Evolutionary conservation across 2,113 vertebrate species (phyloP).

Genomic region (Xiphophorus couchianus): DNA sequence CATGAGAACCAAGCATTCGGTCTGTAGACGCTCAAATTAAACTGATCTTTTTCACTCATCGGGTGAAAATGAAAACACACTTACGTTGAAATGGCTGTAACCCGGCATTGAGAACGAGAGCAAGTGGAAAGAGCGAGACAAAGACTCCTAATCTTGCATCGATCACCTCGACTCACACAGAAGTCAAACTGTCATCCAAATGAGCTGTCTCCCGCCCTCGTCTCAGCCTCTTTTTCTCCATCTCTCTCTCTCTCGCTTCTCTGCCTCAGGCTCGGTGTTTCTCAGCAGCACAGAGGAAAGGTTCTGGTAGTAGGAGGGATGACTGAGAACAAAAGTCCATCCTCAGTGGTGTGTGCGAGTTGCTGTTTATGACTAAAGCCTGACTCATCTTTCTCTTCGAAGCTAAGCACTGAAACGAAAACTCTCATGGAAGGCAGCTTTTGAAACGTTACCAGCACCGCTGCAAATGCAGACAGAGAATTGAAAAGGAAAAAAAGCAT

Average conservation of each 20-base stretch:
- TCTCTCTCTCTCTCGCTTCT: slow-evolving; percentile 54
- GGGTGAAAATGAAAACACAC: slow-evolving; percentile 48
- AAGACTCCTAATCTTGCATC: slow-evolving; percentile 24
- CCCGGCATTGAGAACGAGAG: slow-evolving; percentile 51
- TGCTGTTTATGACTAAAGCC: slow-evolving; percentile 66
- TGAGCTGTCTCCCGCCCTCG: slow-evolving; percentile 50
- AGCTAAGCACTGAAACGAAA: slow-evolving; percentile 49
- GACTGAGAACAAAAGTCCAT: slow-evolving; percentile 71
- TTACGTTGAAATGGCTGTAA: slow-evolving; percentile 64
- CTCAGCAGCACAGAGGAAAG: slow-evolving; percentile 62
- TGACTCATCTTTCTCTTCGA: slow-evolving; percentile 67
- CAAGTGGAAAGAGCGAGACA: background rate
- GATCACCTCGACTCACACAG: slow-evolving; percentile 38
- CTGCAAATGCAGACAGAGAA: background rate
- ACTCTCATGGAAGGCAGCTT: slow-evolving; percentile 27
- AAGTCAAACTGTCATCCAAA: slow-evolving; percentile 42
- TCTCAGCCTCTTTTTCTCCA: slow-evolving; percentile 19
- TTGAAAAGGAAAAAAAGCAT: background rate
- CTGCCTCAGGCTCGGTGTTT: slow-evolving; percentile 50
- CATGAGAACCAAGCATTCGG: background rate
- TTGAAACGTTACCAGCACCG: slow-evolving; percentile 24
- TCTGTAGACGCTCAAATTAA: background rate
- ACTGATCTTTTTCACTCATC: background rate
- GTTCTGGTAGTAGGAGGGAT: slow-evolving; percentile 70
- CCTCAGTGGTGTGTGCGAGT: slow-evolving; percentile 50